Evolutionary conservation across 92 coral and sea anemone genomes (phyloP).

Genomic region (Actinostola sp.): DNA sequence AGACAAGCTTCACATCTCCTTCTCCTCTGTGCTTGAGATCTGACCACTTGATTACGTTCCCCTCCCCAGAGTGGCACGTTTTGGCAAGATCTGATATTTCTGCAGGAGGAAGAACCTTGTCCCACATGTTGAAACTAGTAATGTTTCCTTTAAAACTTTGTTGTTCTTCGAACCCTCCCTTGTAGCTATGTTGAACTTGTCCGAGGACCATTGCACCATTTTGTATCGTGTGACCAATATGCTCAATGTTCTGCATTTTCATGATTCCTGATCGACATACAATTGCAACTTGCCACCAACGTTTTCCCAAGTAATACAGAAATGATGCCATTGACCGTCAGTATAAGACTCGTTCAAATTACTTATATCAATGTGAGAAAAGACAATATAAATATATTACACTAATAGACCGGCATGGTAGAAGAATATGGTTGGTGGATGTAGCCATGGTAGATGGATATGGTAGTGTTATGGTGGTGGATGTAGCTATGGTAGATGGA

Average conservation of each 20-base stretch:
- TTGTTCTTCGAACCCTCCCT: not conserved
- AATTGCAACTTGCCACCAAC: not conserved
- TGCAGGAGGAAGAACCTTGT: conserved; percentile 4
- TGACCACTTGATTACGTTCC: conserved; percentile 27
- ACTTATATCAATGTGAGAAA: no score
- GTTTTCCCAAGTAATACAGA: conserved; percentile 3
- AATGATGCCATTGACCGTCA: conserved; percentile 32
- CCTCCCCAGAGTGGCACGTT: conserved; percentile 14
- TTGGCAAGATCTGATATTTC: not conserved
- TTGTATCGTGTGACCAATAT: not conserved
- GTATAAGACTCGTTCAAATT: not conserved
- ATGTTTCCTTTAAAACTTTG: conserved; percentile 13
- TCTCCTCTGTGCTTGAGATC: not conserved
- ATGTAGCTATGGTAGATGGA: no score
- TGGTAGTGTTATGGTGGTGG: no score
- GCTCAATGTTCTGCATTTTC: no score
- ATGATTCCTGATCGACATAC: conserved; percentile 21
- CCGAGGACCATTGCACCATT: conserved; percentile 11
- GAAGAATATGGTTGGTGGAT: no score
- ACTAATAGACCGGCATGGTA: no score
- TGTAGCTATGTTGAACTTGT: conserved; percentile 6
- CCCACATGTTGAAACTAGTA: conserved; percentile 21
- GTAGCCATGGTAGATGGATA: no score
- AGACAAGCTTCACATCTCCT: conserved; percentile 13
- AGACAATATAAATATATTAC: no score